These are phyloP conservation scores for Hippocampus barbouri DNA, from an alignment of 2,113 vertebrate species.

Conservation along the genomic window DNA sequence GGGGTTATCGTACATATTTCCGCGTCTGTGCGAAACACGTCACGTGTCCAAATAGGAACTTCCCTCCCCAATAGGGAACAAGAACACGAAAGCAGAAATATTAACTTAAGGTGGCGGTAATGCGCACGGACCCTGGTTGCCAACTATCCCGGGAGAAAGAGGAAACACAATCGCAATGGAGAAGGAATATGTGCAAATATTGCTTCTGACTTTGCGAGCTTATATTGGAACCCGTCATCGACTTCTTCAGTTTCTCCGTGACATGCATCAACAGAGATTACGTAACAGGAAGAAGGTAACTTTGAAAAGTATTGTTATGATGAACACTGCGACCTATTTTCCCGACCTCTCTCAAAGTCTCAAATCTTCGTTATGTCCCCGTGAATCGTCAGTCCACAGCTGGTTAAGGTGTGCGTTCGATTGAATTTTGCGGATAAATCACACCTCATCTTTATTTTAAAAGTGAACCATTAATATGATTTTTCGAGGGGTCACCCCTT, in stretches of 20 bases:
- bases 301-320: background rate
- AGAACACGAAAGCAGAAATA: background rate
- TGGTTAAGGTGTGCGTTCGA: too few species aligned
- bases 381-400: too few species aligned
- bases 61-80: background rate
- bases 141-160: background rate
- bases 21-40: background rate
- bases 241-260: background rate
- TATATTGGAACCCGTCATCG: background rate
- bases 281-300: background rate
- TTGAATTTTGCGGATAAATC: too few species aligned
- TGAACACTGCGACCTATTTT: background rate
- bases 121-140: background rate
- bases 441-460: too few species aligned
- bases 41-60: background rate
- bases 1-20: background rate
- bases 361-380: too few species aligned
- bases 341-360: background rate
- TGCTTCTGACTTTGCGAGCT: background rate
- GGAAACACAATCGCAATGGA: background rate
- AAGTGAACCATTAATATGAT: too few species aligned
- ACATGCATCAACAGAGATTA: background rate
- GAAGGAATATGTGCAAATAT: background rate
- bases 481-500: too few species aligned
- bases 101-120: background rate